These are phyloP conservation scores for Rhopalosiphum maidis DNA, from an alignment of 1,140 invertebrate genomes.

Conservation along the genomic window DNA sequence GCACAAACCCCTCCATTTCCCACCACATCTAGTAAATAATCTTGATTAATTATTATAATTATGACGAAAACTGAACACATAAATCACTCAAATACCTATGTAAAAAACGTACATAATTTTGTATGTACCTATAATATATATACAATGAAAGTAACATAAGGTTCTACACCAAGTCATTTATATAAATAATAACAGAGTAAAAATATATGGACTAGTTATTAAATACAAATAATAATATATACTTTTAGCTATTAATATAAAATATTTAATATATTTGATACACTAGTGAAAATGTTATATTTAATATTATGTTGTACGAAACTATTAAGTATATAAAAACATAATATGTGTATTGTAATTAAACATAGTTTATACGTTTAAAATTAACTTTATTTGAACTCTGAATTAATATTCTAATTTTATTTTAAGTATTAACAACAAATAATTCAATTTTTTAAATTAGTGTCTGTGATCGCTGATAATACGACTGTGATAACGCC, in stretches of 20 bases:
- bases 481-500: slow-evolving; percentile 55
- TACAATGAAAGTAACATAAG: neutral
- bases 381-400: neutral
- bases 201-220: no score
- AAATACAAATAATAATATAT: no score
- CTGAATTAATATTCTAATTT: neutral
- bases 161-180: neutral
- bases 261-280: neutral
- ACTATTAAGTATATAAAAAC: no score
- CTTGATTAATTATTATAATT: slow-evolving; percentile 7
- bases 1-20: slow-evolving; percentile 52
- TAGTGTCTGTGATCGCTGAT: slow-evolving; percentile 49
- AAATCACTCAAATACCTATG: neutral
- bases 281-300: neutral
- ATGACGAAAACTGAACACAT: neutral
- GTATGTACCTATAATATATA: neutral
- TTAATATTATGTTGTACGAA: neutral
- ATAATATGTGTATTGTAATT: neutral
- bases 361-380: neutral
- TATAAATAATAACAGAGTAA: neutral
- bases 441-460: neutral
- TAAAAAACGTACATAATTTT: neutral
- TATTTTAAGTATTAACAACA: neutral
- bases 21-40: slow-evolving; percentile 41
- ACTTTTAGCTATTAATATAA: neutral